Conservation (phyloP, 1,140 invertebrate species). For the Camponotus vicinus region DNA sequence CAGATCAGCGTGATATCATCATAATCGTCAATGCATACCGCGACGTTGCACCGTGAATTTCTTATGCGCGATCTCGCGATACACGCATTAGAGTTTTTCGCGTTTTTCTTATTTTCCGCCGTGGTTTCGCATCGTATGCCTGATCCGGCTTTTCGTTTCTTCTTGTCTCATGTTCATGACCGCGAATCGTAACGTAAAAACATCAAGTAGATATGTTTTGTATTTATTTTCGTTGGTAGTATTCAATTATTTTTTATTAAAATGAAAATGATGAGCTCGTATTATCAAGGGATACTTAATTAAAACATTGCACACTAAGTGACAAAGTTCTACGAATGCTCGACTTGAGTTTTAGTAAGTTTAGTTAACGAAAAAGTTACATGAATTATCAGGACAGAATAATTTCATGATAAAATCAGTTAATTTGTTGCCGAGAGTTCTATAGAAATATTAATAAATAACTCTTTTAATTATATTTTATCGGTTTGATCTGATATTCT, state of each 20-base stretch:
- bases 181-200: not conserved
- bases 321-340: not conserved
- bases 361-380: not conserved
- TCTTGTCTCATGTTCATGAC: not conserved
- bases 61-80: constrained; percentile 69
- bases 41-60: constrained; percentile 77
- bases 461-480: constrained; percentile 17
- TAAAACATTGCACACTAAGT: not conserved
- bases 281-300: not conserved
- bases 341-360: not conserved
- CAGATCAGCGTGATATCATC: constrained; percentile 80
- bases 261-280: not conserved
- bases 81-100: constrained; percentile 26
- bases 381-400: not conserved
- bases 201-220: not conserved
- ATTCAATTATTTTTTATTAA: not conserved
- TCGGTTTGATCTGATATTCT: not conserved
- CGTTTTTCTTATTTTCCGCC: constrained; percentile 64
- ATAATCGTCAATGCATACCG: constrained; percentile 78
- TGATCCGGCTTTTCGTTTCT: constrained; percentile 26
- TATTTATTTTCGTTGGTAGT: not conserved
- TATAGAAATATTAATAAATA: constrained; percentile 48
- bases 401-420: constrained; percentile 33
- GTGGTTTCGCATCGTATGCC: not conserved
- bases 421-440: not conserved